These are phyloP conservation scores for Pachyuromys duprasi DNA, from an alignment of 2,797 vertebrate genomes.

Conservation along the genomic window DNA sequence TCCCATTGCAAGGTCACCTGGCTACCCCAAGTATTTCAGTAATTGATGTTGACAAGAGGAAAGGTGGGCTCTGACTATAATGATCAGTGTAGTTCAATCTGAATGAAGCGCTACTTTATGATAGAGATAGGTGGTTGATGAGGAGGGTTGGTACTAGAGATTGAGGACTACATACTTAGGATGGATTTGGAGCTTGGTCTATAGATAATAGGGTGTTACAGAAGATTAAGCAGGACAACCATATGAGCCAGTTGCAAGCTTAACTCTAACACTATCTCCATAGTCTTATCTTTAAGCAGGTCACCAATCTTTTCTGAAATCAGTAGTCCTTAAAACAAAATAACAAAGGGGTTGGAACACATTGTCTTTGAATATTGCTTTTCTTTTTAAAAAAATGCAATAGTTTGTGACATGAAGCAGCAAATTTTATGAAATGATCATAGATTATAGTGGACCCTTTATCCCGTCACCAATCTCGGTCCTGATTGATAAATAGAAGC, in stretches of 20 bases:
- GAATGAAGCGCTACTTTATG: not conserved
- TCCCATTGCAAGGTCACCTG: not conserved
- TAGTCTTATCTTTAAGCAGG: not conserved
- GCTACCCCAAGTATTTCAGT: not conserved
- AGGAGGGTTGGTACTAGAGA: not conserved
- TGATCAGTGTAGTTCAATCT: not conserved
- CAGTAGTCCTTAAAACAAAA: not conserved
- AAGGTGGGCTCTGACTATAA: not conserved
- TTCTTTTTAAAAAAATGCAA: constrained; percentile 19
- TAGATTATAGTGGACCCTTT: not conserved
- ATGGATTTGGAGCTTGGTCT: no score
- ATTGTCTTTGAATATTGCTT: not conserved
- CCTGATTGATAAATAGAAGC: not conserved
- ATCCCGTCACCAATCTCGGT: not conserved
- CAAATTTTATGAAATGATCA: not conserved
- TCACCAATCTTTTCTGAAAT: not conserved
- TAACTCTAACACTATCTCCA: not conserved
- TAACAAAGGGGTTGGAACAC: not conserved
- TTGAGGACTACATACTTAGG: not conserved
- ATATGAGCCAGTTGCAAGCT: not conserved
- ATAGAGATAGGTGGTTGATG: not conserved
- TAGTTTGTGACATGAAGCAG: not conserved
- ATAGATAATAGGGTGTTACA: not conserved
- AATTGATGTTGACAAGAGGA: not conserved
- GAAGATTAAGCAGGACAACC: not conserved